Base-by-base conservation (phyloP, 2,797 vertebrate genomes). In the Adrianichthys oophorus region DNA sequence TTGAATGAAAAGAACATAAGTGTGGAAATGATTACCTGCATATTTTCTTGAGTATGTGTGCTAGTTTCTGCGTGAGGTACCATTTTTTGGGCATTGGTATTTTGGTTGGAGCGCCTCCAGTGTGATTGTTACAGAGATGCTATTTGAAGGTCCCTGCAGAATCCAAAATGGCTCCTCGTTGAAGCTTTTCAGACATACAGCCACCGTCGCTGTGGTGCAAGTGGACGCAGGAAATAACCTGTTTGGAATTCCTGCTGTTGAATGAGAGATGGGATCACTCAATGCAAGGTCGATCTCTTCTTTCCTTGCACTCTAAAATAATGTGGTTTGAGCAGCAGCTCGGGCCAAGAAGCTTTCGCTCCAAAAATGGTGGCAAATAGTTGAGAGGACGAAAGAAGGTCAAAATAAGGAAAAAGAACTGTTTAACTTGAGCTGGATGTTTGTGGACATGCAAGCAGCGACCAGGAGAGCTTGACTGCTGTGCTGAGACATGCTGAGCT, bases 21-120 rank as follows among this genome's bases (percentile, higher is more conserved):
- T 70, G 75, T 86, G 80, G 75, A 78, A 86, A 82, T 82, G 61
- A 86, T 87, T 79, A 81, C 68, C 55, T 54, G 52, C 45, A 56
- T 71, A 45, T 45, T 45, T 45, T 18, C 15, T 51, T 65, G 48
- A 66, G 62, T 23, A 5, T 65, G 60, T 57, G 57, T 46, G 19
- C 50, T 52, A 62, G 62, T 59, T 61, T 64, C 24, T 52, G 52
- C 3, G 58, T 63, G 68, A 62, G 62, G 44, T 60, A 17, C 55
- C 65, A 68, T 76, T 32, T 32, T 74, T 50, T 55, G 62, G 53
- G 60, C 62, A 67, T 85, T 64, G 32, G 62, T 86, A 49, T 86
- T 86, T 60, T 85, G 69, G 58, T 79, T 89, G 83, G 84, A 81
- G 40, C 60, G 1, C 12, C 47, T 74, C 80, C 83, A 78, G 54